A percentile compares a stretch with the other conserved stretches of the same genome.
Conservation (phyloP, 1,140 invertebrate genomes). For the Tetranychus urticae region DNA sequence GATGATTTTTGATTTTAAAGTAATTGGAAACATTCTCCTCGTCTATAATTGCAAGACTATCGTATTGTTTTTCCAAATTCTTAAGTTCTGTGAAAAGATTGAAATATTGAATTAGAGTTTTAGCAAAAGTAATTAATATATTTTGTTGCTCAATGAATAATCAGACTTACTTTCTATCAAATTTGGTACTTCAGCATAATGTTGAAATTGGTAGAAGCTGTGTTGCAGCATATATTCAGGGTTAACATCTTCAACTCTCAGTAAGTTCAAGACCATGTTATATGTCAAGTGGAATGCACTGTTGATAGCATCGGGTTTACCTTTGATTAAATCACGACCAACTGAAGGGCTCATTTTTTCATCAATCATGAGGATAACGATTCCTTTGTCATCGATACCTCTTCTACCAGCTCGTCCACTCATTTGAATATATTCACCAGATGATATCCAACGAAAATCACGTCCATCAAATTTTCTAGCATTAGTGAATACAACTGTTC, state of each 20-base stretch:
- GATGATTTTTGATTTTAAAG: constrained; percentile 54
- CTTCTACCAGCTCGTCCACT: constrained; percentile 87
- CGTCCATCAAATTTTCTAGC: constrained; percentile 95
- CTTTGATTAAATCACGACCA: constrained; percentile 62
- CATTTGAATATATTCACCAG: constrained; percentile 99
- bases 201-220: constrained; percentile 98
- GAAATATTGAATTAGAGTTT: neutral
- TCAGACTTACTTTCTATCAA: constrained; percentile 47
- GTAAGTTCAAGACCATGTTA: constrained; percentile 94
- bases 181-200: constrained; percentile 75
- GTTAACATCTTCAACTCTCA: constrained; percentile 94
- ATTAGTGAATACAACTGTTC: constrained; percentile 88
- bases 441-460: constrained; percentile 73
- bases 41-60: constrained; percentile 26
- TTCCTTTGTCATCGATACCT: constrained; percentile 84
- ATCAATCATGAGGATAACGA: constrained; percentile 96
- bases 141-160: constrained; percentile 3
- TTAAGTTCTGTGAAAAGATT: constrained; percentile 36
- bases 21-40: constrained; percentile 58
- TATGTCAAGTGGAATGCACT: constrained; percentile 98
- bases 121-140: neutral
- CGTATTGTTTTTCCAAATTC: constrained; percentile 37
- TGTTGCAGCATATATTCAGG: constrained; percentile 97
- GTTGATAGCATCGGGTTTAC: constrained; percentile 70
- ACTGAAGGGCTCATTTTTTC: constrained; percentile 72